Conservation (phyloP, 2,797 vertebrate species). For the Rhinatrema bivittatum region DNA sequence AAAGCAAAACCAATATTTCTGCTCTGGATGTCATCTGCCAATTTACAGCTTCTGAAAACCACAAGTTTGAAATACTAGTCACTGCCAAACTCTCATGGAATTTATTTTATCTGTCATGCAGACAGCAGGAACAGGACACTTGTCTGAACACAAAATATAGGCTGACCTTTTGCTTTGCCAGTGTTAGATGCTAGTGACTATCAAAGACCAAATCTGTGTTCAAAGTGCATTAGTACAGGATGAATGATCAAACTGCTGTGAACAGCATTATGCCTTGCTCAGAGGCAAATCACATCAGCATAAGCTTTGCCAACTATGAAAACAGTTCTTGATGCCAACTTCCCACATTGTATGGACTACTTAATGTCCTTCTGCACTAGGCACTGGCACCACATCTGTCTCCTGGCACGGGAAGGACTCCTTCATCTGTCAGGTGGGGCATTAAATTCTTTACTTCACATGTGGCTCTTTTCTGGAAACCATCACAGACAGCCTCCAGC, state of each 20-base stretch:
- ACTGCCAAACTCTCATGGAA: slow-evolving; percentile 9
- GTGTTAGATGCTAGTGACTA: slow-evolving; percentile 7
- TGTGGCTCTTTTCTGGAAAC: too few species aligned
- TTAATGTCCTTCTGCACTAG: too few species aligned
- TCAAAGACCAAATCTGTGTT: slow-evolving; percentile 14
- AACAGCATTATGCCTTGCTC: not conserved
- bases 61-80: slow-evolving; percentile 7
- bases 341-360: too few species aligned
- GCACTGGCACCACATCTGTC: too few species aligned
- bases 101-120: slow-evolving; percentile 11
- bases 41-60: slow-evolving; percentile 11
- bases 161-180: slow-evolving; percentile 11
- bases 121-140: slow-evolving; percentile 11
- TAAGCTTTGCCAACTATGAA: not conserved
- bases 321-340: too few species aligned
- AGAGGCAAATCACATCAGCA: slow-evolving; percentile 2
- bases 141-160: slow-evolving; percentile 11
- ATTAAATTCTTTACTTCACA: too few species aligned
- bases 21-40: slow-evolving; percentile 11
- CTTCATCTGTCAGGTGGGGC: too few species aligned
- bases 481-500: too few species aligned
- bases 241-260: slow-evolving; percentile 9
- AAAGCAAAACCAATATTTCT: slow-evolving; percentile 10
- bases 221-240: slow-evolving; percentile 13
- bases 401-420: too few species aligned